Percentiles rank a stretch among this genome's conserved stretches.
Evolutionary conservation across 2,113 vertebrate genomes (phyloP).

Genomic region (Urocitellus parryii): DNA sequence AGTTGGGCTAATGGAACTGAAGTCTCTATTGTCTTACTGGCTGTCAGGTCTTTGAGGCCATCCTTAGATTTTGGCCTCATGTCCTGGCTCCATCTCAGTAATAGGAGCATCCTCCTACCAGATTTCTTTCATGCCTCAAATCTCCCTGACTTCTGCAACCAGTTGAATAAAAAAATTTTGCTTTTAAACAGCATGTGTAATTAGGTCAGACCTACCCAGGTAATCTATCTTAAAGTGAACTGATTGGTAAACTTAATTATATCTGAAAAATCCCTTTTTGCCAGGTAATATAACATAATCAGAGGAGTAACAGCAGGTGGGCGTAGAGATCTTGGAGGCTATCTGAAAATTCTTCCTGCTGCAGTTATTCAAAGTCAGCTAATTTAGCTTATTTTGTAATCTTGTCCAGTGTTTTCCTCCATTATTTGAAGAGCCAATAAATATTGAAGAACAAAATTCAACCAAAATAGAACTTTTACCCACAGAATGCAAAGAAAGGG

Average conservation of each 20-base stretch:
- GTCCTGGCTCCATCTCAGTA: not conserved
- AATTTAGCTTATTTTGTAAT: conserved; percentile 15
- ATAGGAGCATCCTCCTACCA: not conserved
- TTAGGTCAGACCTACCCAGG: not conserved
- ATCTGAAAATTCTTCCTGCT: not conserved
- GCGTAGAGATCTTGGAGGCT: not conserved
- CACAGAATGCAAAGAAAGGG: not conserved
- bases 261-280: not conserved
- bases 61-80: not conserved
- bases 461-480: not conserved
- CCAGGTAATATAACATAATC: not conserved
- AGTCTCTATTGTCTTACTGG: not conserved
- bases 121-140: not conserved
- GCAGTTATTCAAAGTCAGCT: not conserved
- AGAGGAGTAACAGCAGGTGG: not conserved
- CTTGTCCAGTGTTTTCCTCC: not conserved
- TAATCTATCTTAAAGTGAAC: not conserved
- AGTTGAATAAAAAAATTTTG: not conserved
- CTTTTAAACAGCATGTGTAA: not conserved
- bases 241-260: not conserved
- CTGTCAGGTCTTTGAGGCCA: not conserved
- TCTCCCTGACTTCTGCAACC: not conserved
- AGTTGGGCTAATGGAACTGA: not conserved
- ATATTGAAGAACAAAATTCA: conserved; percentile 20
- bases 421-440: conserved; percentile 36